Percentiles rank a stretch among this genome's conserved stretches.
These are phyloP conservation scores for Metacarcinus magister DNA, from an alignment of 2,888 invertebrate species.

Conservation along the genomic window DNA sequence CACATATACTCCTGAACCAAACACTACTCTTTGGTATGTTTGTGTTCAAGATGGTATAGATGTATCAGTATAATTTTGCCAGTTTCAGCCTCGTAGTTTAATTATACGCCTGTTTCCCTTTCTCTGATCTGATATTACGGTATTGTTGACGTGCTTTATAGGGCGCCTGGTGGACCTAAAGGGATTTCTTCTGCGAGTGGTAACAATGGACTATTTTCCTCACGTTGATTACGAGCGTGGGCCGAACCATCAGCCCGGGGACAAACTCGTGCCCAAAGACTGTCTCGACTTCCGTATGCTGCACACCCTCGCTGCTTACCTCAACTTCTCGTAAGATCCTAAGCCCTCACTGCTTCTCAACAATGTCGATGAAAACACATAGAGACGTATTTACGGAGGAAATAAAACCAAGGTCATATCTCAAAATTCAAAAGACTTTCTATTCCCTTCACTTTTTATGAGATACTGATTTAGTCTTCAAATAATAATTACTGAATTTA, in stretches of 20 bases:
- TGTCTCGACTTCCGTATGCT: constrained; percentile 73
- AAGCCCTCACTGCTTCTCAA: too few species aligned
- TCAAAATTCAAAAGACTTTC: neutral
- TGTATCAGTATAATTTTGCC: neutral
- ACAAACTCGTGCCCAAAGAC: constrained; percentile 55
- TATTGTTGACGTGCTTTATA: neutral
- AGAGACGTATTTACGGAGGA: neutral
- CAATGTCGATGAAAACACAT: neutral
- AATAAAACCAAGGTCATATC: neutral
- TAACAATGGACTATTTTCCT: constrained; percentile 69
- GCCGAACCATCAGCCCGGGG: constrained; percentile 9
- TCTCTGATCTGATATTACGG: neutral
- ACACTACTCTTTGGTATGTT: neutral
- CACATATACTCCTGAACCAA: neutral
- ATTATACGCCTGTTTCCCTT: neutral
- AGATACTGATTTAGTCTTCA: too few species aligned
- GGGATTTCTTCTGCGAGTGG: constrained; percentile 54
- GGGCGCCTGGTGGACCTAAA: constrained; percentile 43
- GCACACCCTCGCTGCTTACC: neutral
- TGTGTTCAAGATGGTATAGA: neutral
- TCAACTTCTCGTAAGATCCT: constrained; percentile 73
- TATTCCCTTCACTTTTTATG: neutral
- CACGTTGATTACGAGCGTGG: constrained; percentile 41
- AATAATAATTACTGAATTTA: too few species aligned
- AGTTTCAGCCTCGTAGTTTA: neutral